These are phyloP conservation scores for Myotis findleyi DNA, from an alignment of 2,797 vertebrate genomes.

Conservation along the genomic window DNA sequence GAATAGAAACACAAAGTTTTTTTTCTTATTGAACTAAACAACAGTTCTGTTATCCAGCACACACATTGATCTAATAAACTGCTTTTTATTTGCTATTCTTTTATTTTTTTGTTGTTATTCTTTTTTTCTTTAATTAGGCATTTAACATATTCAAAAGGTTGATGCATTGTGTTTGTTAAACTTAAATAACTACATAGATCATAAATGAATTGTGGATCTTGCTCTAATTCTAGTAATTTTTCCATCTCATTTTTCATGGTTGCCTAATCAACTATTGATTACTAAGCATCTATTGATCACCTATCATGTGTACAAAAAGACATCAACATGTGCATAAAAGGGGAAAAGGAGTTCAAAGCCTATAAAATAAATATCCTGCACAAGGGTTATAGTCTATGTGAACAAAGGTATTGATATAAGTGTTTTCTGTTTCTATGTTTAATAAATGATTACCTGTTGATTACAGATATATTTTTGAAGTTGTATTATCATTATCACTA, in stretches of 20 bases:
- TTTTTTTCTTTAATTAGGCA: background rate
- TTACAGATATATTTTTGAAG: background rate
- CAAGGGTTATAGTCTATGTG: background rate
- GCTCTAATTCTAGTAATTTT: background rate
- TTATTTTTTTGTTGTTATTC: background rate
- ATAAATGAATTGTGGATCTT: background rate
- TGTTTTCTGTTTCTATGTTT: background rate
- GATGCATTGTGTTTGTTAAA: background rate
- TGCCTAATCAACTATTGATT: background rate
- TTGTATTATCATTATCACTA: background rate
- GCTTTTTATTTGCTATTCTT: background rate
- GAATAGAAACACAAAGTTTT: background rate
- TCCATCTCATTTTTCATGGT: background rate
- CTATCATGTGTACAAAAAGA: background rate
- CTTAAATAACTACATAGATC: background rate
- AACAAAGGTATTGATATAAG: background rate
- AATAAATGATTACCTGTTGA: background rate
- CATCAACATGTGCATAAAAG: background rate
- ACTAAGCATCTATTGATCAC: background rate
- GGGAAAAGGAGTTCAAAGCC: background rate
- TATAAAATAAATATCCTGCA: background rate
- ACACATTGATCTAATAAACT: background rate
- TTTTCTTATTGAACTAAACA: background rate
- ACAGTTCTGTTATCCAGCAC: background rate
- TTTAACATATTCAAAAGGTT: slow-evolving; percentile 10